These are phyloP conservation scores for Zosterops hypoxanthus DNA, from an alignment of 2,113 vertebrate species.

Conservation along the genomic window DNA sequence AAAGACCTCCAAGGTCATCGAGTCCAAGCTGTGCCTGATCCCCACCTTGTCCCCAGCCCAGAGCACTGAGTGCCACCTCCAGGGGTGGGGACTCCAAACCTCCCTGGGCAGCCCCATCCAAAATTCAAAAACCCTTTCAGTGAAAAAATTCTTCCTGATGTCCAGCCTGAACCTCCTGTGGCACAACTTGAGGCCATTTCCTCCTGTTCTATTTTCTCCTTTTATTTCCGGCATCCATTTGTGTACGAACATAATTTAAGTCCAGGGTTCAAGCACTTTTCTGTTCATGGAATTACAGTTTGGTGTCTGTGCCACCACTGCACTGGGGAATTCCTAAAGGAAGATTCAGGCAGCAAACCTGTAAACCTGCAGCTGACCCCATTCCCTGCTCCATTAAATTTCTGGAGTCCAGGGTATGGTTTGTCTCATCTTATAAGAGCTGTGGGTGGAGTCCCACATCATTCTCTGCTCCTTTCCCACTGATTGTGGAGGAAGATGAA, in stretches of 20 bases:
- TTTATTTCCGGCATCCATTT: neutral
- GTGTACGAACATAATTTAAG: neutral
- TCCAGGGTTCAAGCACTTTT: neutral
- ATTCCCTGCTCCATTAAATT: neutral
- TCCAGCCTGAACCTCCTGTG: neutral
- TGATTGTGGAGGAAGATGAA: neutral
- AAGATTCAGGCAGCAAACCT: neutral
- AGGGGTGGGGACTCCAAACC: neutral
- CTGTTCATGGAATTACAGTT: neutral
- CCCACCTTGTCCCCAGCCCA: neutral
- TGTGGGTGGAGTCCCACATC: rapidly evolving
- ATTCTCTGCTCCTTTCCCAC: neutral
- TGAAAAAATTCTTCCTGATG: neutral
- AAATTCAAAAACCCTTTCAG: neutral
- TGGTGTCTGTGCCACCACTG: rapidly evolving
- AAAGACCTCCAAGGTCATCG: rapidly evolving
- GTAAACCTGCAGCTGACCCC: neutral
- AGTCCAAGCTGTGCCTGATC: rapidly evolving
- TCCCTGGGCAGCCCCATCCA: too few species aligned
- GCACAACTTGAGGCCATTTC: neutral
- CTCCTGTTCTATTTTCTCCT: neutral
- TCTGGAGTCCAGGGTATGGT: neutral
- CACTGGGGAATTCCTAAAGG: neutral
- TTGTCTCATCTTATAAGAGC: neutral
- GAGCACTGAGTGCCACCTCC: neutral